A percentile compares a stretch with the other conserved stretches of the same genome.
Evolutionary conservation across 1,140 invertebrate genomes (phyloP).

Genomic region (Brachionus plicatilis): DNA sequence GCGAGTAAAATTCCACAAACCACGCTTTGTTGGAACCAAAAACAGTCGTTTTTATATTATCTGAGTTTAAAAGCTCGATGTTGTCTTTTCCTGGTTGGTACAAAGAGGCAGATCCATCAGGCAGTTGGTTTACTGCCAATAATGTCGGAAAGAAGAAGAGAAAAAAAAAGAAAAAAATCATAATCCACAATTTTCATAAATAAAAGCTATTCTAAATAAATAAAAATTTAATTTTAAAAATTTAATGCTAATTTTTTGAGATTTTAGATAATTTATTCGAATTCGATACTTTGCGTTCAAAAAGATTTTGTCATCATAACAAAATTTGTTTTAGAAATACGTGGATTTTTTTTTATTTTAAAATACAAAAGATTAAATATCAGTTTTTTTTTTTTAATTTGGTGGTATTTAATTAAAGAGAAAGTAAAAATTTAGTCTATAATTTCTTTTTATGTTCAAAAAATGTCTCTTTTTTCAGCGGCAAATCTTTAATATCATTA

Average conservation of each 20-base stretch:
- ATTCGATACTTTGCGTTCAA: background rate
- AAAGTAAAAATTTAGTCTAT: too few relatives aligned
- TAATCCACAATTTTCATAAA: background rate
- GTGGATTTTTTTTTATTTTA: background rate
- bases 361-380: too few relatives aligned
- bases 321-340: background rate
- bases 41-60: conserved; percentile 42
- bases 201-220: background rate
- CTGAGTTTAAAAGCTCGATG: background rate
- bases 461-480: too few relatives aligned
- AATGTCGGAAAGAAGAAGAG: background rate
- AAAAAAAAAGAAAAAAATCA: background rate
- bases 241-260: background rate
- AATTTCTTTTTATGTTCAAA: too few relatives aligned
- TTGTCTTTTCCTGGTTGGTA: background rate
- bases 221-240: background rate
- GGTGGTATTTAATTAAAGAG: too few relatives aligned
- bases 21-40: conserved; percentile 45
- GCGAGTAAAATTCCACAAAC: conserved; percentile 54
- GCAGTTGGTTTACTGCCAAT: background rate
- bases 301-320: background rate
- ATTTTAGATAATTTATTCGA: background rate
- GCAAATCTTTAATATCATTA: too few relatives aligned
- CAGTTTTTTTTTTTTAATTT: too few relatives aligned
- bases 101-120: background rate